phyloP scores from a whole-genome alignment of 2,113 vertebrate species.

The Pseudorhombus dupliciocellatus region DNA sequence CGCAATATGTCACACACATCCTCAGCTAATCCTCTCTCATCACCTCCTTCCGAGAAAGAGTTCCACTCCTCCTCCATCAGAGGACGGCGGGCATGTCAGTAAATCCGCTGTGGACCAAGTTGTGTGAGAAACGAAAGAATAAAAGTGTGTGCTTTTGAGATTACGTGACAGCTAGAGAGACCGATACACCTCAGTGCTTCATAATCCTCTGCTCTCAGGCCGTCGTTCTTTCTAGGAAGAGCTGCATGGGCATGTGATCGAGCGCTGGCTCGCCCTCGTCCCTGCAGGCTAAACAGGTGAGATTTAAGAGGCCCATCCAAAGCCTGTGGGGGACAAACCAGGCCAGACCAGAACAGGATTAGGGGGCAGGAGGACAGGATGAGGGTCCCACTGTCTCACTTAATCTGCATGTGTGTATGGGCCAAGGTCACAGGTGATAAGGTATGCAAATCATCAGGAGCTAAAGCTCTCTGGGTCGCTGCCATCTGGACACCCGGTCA shows the following conservation, averaged over 20 bases:
- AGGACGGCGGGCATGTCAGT: slow-evolving; percentile 20
- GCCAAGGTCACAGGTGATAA: slow-evolving; percentile 64
- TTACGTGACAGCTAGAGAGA: slow-evolving; percentile 15
- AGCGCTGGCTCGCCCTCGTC: slow-evolving; percentile 52
- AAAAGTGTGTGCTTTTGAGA: slow-evolving; percentile 15
- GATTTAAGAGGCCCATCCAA: slow-evolving; percentile 61
- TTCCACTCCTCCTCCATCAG: slow-evolving; percentile 51
- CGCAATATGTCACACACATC: slow-evolving; percentile 28
- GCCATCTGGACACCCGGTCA: slow-evolving; percentile 50
- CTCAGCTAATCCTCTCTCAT: slow-evolving; percentile 58
- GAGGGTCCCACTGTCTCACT: slow-evolving; percentile 32
- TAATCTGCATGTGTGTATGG: slow-evolving; percentile 29
- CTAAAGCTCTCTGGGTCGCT: slow-evolving; percentile 41
- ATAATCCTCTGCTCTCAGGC: slow-evolving; percentile 50
- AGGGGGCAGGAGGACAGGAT: slow-evolving; percentile 16
- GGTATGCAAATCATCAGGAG: slow-evolving; percentile 51
- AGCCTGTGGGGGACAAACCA: slow-evolving; percentile 18
- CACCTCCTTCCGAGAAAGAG: slow-evolving; percentile 63
- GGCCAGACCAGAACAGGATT: slow-evolving; percentile 38
- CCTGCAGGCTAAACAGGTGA: slow-evolving; percentile 65
- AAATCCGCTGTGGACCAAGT: slow-evolving; percentile 51
- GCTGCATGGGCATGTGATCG: slow-evolving; percentile 25
- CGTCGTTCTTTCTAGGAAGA: slow-evolving; percentile 69
- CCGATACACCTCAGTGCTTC: slow-evolving; percentile 16
- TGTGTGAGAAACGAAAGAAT: slow-evolving; percentile 15